Evolutionary conservation across 2,888 invertebrate genomes (phyloP).

Genomic region (Dichetophora obliterata): DNA sequence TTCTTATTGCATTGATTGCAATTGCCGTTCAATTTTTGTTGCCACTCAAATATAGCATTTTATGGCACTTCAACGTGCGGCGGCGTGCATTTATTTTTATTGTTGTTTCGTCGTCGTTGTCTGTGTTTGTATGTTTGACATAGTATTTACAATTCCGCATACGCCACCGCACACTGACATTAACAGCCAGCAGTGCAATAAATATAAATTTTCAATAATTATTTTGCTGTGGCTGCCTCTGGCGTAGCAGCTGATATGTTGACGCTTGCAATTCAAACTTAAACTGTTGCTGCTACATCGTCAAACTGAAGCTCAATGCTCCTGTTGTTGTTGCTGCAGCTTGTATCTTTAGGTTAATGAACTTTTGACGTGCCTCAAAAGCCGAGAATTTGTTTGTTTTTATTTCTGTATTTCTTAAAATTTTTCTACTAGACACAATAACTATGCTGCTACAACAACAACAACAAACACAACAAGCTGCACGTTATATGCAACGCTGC

Average conservation of each 20-base stretch:
- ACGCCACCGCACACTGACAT: conserved; percentile 3
- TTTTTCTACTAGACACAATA: not conserved
- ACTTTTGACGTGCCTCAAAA: conserved; percentile 1
- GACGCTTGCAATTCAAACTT: not conserved
- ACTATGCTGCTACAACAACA: not conserved
- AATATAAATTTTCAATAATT: not conserved
- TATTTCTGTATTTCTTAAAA: not conserved
- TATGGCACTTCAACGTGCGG: too few relatives aligned
- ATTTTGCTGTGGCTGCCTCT: not conserved
- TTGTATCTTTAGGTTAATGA: not conserved
- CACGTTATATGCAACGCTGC: not conserved
- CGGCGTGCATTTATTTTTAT: too few relatives aligned
- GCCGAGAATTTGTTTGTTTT: not conserved
- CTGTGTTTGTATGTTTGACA: too few relatives aligned
- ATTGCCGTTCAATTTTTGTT: conserved; percentile 29
- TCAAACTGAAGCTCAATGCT: not conserved
- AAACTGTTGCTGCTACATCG: not conserved
- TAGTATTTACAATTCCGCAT: conserved; percentile 26
- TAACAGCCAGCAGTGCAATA: not conserved
- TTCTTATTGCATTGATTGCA: not conserved
- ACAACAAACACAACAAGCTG: too few relatives aligned
- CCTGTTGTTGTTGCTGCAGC: not conserved
- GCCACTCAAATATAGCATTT: conserved; percentile 19
- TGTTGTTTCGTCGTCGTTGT: too few relatives aligned
- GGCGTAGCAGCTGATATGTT: not conserved